Evolutionary conservation across 2,113 vertebrate genomes (phyloP), one percentile per base, ranked within the genome.

Genomic region (Oxygymnocypris stewartii): DNA sequence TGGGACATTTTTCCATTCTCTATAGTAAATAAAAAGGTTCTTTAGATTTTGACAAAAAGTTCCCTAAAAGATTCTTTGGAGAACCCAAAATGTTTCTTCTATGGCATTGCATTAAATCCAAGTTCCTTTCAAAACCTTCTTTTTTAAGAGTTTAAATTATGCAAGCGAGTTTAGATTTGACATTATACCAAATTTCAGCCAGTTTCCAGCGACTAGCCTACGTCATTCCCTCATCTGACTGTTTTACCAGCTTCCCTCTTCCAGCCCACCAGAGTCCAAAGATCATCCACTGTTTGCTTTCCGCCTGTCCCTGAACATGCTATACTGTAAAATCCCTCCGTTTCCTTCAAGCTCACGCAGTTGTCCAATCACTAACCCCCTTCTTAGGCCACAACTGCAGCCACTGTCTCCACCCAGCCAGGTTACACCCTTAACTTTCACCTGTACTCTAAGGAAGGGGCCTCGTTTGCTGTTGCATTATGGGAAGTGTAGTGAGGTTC

Each of bases 231-330:
- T 42, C 11, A 16, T 11, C 6, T 16, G 5, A 51, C 49, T 40
- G 42, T 73, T 80, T 78, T 71, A 44, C 69, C 44, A 73, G 40
- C 31, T 20, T 85, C 44, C 20, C 69, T 79, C 77, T n/a, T 73
- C 28, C 35, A 42, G n/a, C 25, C 74, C 77, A 78, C 47, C 85
- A 82, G 78, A 83, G 87, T 90, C 89, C 89, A 87, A 88, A 90
- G 89, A 82, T 90, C 87, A 90, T 5, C 42, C 67, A 35, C 25
- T 88, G 82, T 90, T 90, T 90, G 86, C 81, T 54, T 63, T 89
- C 65, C 13, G 75, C 40, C 31, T 79, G 28, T 47, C 75, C 14
- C 51, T 44, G 61, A 3, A 59, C 67, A 6, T 5, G 1, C 31
- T 84, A 6, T 11, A 23, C 73, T 63, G 42, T 57, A 23, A 9